Conservation (phyloP, 2,888 invertebrate species). For the Andrena bicolor region DNA sequence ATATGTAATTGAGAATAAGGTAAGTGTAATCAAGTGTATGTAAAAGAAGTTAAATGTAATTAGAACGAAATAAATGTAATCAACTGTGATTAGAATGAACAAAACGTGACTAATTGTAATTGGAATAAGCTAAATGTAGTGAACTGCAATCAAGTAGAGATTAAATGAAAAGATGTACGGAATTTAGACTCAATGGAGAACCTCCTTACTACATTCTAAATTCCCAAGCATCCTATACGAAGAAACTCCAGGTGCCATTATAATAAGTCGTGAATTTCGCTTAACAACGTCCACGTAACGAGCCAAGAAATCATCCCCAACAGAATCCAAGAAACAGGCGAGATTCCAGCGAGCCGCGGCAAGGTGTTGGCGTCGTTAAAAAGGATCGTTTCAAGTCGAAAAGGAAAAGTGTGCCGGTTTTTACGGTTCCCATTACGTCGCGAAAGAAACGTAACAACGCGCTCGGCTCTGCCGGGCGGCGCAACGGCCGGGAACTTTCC, state of each 20-base stretch:
- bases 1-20: no score
- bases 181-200: no score
- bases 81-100: no score
- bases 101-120: no score
- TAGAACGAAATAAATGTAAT: no score
- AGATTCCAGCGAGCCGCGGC: slow-evolving; percentile 11
- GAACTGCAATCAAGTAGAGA: no score
- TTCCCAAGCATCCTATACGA: background rate
- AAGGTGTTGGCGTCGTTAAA: slow-evolving; percentile 14
- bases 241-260: background rate
- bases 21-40: no score
- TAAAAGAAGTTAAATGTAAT: no score
- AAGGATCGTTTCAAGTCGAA: background rate
- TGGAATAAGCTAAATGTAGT: no score
- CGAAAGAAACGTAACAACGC: slow-evolving; percentile 16
- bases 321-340: slow-evolving; percentile 5
- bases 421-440: slow-evolving; percentile 23
- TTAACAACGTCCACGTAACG: background rate
- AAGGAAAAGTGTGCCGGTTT: slow-evolving; percentile 17
- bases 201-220: background rate
- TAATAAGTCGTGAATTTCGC: background rate
- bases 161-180: no score
- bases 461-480: background rate
- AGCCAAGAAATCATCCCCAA: background rate
- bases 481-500: slow-evolving; percentile 31